Conservation (phyloP, 2,113 vertebrate genomes). For the Australoheros scitulus region DNA sequence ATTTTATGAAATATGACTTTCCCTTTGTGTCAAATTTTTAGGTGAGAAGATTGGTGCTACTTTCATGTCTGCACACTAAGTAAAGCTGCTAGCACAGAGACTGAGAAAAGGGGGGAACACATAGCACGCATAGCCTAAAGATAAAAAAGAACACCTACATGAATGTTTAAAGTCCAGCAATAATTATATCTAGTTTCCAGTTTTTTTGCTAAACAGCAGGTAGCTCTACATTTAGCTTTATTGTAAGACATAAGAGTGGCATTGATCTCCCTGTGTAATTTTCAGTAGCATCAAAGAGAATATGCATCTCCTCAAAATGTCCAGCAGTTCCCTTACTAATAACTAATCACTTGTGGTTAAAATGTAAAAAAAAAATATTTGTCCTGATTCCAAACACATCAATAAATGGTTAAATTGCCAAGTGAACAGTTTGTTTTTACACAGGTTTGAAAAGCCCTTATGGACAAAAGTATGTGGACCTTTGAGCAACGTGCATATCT, state of each 20-base stretch:
- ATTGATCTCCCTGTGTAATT: neutral
- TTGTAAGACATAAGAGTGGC: neutral
- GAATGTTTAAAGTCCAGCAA: neutral
- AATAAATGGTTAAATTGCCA: neutral
- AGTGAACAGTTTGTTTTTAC: neutral
- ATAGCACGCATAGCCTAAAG: too few relatives aligned
- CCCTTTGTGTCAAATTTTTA: too few relatives aligned
- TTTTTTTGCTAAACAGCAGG: neutral
- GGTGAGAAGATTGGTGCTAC: too few relatives aligned
- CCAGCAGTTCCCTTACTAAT: neutral
- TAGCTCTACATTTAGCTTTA: neutral
- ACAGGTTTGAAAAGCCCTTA: neutral
- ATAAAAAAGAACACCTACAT: neutral
- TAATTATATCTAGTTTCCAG: neutral
- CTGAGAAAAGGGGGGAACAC: too few relatives aligned
- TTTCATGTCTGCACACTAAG: too few relatives aligned
- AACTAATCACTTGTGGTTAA: neutral
- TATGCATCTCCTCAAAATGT: neutral
- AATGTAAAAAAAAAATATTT: neutral
- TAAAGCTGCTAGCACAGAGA: too few relatives aligned
- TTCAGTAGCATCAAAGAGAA: neutral
- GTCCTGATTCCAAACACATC: neutral
- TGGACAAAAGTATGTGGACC: neutral
- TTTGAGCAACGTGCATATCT: neutral
- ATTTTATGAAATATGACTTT: too few relatives aligned